Evolutionary conservation across 2,888 invertebrate species (phyloP).

Genomic region (Bursaphelenchus okinawaensis): DNA sequence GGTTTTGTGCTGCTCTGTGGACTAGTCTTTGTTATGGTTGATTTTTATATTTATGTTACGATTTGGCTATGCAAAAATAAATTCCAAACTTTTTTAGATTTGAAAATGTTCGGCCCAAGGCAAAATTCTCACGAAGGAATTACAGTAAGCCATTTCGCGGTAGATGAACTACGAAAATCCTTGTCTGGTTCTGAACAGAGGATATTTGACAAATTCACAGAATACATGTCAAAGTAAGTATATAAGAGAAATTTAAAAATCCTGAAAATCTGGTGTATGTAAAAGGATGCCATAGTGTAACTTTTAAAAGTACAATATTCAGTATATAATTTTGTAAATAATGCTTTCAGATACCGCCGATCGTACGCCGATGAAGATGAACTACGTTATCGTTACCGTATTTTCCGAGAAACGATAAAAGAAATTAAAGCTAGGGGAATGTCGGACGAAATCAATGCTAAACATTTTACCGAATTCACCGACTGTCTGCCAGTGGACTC

Average conservation of each 20-base stretch:
- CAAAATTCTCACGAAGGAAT: background rate
- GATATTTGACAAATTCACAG: background rate
- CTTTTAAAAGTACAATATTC: no score
- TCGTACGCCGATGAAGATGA: background rate
- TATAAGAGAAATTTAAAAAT: no score
- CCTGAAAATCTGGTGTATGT: no score
- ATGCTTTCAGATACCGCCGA: background rate
- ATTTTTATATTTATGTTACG: no score
- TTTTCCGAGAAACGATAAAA: background rate
- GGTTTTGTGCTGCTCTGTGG: no score
- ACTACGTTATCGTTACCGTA: background rate
- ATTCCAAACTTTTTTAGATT: background rate
- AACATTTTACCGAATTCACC: background rate
- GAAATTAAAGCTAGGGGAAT: background rate
- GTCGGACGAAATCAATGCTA: background rate
- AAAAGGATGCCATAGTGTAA: no score
- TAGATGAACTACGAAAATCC: background rate
- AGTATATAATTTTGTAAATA: no score
- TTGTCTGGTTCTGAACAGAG: background rate
- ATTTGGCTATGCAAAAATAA: no score
- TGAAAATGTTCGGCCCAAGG: background rate
- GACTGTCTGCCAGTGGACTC: background rate
- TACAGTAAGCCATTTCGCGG: background rate
- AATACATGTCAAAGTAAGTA: background rate
- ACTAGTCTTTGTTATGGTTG: no score